Percentiles rank a stretch among this genome's conserved stretches.
Conservation (phyloP, 2,797 vertebrate genomes). For the Synaphobranchus kaupii region DNA sequence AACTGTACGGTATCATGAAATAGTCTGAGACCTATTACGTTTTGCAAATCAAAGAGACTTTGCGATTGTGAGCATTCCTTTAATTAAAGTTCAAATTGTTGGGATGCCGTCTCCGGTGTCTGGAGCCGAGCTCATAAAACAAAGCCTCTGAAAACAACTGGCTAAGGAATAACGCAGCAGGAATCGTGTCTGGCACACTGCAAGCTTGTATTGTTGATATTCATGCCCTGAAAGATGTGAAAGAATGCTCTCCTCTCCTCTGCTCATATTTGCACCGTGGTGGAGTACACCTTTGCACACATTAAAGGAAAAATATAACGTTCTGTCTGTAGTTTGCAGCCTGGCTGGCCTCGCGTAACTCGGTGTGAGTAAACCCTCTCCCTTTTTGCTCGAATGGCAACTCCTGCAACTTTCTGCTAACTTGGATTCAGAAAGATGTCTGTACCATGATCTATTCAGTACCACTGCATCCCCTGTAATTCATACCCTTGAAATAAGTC, state of each 20-base stretch:
- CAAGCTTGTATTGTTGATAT: not conserved
- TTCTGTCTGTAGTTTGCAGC: not conserved
- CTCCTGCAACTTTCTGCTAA: not conserved
- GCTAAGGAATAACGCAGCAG: slow-evolving; percentile 29
- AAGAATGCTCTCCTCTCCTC: not conserved
- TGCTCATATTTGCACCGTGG: slow-evolving; percentile 1
- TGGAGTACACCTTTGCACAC: slow-evolving; percentile 14
- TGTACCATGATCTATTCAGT: not conserved
- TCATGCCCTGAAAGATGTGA: slow-evolving; percentile 10
- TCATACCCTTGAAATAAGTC: not conserved
- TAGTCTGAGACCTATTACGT: slow-evolving; percentile 51
- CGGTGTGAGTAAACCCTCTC: not conserved
- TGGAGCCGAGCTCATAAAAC: slow-evolving; percentile 40
- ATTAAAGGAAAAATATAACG: slow-evolving; percentile 1
- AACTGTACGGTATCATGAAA: slow-evolving; percentile 51
- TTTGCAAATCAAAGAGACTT: slow-evolving; percentile 49
- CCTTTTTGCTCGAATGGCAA: not conserved
- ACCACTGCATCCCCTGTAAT: not conserved
- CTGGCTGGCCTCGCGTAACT: slow-evolving; percentile 9
- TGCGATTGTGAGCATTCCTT: slow-evolving; percentile 43
- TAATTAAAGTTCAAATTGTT: slow-evolving; percentile 47
- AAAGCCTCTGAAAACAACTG: slow-evolving; percentile 36
- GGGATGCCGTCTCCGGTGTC: slow-evolving; percentile 30
- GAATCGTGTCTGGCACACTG: not conserved
- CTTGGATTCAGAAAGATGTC: not conserved